A percentile compares a stretch with the other conserved stretches of the same genome.
phyloP scores from a whole-genome alignment of 2,797 vertebrate genomes.

The Eulemur albifrons region DNA sequence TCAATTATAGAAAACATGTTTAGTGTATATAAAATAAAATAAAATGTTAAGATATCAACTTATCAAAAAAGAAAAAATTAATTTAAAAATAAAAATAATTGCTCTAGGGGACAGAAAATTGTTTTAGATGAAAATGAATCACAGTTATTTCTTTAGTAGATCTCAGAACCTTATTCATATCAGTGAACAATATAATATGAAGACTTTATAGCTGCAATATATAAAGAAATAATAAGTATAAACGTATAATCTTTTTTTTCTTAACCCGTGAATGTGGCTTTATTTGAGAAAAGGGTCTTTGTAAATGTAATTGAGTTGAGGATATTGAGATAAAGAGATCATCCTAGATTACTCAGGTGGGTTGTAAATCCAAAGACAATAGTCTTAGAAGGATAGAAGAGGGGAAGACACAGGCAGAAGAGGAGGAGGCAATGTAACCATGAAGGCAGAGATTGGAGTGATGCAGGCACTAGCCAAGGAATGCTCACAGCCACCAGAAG shows the following conservation, averaged over 20 bases:
- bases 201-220: slow-evolving; percentile 41
- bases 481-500: background rate
- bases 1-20: background rate
- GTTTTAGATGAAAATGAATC: slow-evolving; percentile 36
- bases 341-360: background rate
- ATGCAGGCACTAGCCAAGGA: background rate
- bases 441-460: background rate
- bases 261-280: background rate
- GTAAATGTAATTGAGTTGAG: background rate
- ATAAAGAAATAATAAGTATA: slow-evolving; percentile 38
- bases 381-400: background rate
- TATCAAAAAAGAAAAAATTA: background rate
- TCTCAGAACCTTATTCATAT: slow-evolving; percentile 14
- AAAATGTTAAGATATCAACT: background rate
- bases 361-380: background rate
- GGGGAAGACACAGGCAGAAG: background rate
- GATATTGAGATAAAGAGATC: background rate
- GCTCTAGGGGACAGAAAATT: background rate
- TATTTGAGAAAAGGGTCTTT: background rate
- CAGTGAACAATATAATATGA: background rate
- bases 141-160: slow-evolving; percentile 24
- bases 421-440: background rate
- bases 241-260: background rate
- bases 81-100: slow-evolving; percentile 34
- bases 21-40: background rate